These are phyloP conservation scores for Caradrina kadenii DNA, from an alignment of 2,888 invertebrate genomes.

Conservation along the genomic window DNA sequence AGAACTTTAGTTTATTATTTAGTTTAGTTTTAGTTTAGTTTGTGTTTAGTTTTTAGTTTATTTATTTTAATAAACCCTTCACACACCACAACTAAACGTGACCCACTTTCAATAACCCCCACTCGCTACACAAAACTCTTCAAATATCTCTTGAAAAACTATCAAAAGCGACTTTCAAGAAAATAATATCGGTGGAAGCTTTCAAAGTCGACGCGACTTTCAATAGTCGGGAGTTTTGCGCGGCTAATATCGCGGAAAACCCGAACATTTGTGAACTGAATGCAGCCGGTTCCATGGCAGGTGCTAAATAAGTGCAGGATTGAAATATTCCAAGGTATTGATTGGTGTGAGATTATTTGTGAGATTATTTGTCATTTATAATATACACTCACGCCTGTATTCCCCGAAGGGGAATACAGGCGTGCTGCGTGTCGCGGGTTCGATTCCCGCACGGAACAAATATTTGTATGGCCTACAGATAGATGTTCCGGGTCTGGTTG, in stretches of 20 bases:
- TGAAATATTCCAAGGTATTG: slow-evolving; percentile 52
- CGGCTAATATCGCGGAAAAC: slow-evolving; percentile 44
- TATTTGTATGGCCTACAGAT: no score
- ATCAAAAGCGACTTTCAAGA: slow-evolving; percentile 29
- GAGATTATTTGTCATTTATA: slow-evolving; percentile 28
- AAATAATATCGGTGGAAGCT: slow-evolving; percentile 44
- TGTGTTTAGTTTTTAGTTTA: no score
- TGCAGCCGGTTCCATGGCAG: slow-evolving; percentile 49
- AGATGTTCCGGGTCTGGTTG: no score
- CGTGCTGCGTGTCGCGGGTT: no score
- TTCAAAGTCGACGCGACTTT: slow-evolving; percentile 39
- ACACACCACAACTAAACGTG: not conserved
- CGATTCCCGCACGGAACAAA: no score
- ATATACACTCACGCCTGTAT: no score
- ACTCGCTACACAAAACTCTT: slow-evolving; percentile 20
- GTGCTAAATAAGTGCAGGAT: slow-evolving; percentile 39
- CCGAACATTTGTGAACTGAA: slow-evolving; percentile 63
- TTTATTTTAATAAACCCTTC: not conserved
- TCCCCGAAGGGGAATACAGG: no score
- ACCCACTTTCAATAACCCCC: not conserved
- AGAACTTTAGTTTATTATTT: no score
- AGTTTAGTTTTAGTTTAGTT: no score
- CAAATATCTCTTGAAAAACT: slow-evolving; percentile 32
- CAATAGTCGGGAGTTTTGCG: slow-evolving; percentile 30
- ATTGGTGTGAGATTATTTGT: slow-evolving; percentile 45